Percentiles rank a stretch among this genome's conserved stretches.
Conservation (phyloP, 2,113 vertebrate genomes). For the Fregetta grallaria region DNA sequence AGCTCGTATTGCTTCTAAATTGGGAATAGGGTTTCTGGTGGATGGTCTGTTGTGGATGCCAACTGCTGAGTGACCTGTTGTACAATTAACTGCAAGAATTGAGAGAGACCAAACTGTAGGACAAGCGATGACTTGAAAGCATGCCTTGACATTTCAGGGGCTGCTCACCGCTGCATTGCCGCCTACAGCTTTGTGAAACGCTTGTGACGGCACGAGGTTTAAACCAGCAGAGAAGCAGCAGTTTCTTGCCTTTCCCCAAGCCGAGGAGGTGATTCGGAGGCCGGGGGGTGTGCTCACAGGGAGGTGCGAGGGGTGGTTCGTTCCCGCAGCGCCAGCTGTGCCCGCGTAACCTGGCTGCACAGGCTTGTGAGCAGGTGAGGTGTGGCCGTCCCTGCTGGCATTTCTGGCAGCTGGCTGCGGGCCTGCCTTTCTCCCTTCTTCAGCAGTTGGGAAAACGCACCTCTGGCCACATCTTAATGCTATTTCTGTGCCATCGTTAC, state of each 20-base stretch:
- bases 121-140: neutral
- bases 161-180: neutral
- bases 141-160: neutral
- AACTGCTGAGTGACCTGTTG: neutral
- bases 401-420: neutral
- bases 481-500: neutral
- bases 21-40: neutral
- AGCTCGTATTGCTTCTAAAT: neutral
- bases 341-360: neutral
- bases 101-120: neutral
- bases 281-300: neutral
- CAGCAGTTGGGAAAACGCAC: neutral
- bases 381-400: neutral
- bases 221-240: neutral
- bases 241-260: neutral
- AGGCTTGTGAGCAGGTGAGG: neutral
- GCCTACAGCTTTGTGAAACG: neutral
- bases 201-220: neutral
- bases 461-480: constrained; percentile 19
- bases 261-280: neutral
- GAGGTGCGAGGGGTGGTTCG: neutral
- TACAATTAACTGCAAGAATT: neutral
- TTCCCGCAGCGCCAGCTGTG: neutral
- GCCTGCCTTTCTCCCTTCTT: neutral
- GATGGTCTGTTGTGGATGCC: neutral